Evolutionary conservation across 2,113 vertebrate genomes (phyloP).

Genomic region (Oreochromis spilurus): DNA sequence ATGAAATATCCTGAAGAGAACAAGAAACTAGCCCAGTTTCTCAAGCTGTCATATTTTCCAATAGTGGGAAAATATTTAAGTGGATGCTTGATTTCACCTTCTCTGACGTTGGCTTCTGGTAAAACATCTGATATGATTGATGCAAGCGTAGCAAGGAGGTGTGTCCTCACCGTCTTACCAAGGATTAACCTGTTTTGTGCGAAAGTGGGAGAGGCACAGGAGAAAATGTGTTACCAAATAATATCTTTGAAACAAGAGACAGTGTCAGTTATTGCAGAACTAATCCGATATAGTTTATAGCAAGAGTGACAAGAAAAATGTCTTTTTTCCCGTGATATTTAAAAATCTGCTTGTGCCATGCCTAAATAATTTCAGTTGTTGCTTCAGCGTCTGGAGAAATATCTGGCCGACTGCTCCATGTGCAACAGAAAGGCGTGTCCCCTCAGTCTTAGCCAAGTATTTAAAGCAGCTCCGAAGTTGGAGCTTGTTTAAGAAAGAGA

Average conservation of each 20-base stretch:
- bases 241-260: not conserved
- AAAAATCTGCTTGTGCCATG: not conserved
- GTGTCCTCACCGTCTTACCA: not conserved
- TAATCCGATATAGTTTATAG: not conserved
- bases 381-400: not conserved
- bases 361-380: not conserved
- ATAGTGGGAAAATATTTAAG: not conserved
- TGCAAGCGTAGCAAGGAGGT: not conserved
- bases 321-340: not conserved
- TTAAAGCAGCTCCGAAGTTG: slow-evolving; percentile 24
- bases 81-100: not conserved
- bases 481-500: not conserved
- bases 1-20: not conserved
- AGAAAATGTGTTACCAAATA: not conserved
- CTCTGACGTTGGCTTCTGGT: not conserved
- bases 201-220: not conserved
- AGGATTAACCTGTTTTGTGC: not conserved
- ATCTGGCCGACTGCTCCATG: not conserved
- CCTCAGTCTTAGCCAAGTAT: slow-evolving; percentile 2
- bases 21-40: not conserved
- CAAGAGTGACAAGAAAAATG: not conserved
- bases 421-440: slow-evolving; percentile 35
- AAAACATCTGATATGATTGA: not conserved
- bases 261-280: not conserved
- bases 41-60: not conserved